Conservation (phyloP, 2,888 invertebrate species). For the Scotopteryx bipunctaria region DNA sequence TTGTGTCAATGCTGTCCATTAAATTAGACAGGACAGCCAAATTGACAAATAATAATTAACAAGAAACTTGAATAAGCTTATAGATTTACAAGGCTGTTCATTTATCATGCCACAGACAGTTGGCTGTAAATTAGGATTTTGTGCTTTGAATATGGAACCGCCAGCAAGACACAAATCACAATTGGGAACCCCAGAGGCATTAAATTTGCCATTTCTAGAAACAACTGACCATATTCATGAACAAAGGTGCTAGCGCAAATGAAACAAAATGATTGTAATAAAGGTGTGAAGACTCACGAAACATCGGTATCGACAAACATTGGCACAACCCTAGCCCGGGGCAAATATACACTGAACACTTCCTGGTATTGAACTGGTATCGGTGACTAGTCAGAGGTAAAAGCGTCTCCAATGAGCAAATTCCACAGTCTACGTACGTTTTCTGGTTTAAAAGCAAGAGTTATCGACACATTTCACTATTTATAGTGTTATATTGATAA, state of each 20-base stretch:
- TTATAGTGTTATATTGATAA: slow-evolving; percentile 3
- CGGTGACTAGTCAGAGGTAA: slow-evolving; percentile 23
- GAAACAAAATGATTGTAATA: slow-evolving; percentile 4
- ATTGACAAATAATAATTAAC: too few species aligned
- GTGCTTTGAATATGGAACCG: too few species aligned
- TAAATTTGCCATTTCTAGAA: neutral
- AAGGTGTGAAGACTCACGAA: slow-evolving; percentile 25
- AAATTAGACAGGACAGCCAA: too few species aligned
- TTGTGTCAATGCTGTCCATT: too few species aligned
- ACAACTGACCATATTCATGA: neutral
- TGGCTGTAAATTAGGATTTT: too few species aligned
- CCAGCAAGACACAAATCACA: too few species aligned
- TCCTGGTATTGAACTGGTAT: slow-evolving; percentile 40
- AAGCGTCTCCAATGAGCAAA: slow-evolving; percentile 26
- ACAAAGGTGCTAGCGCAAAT: neutral
- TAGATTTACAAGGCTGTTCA: too few species aligned
- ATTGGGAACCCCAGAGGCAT: too few species aligned
- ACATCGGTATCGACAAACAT: slow-evolving; percentile 13
- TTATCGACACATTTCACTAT: slow-evolving; percentile 7
- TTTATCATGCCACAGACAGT: too few species aligned
- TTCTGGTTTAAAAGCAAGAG: slow-evolving; percentile 25
- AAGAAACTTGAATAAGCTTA: too few species aligned
- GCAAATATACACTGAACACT: slow-evolving; percentile 31
- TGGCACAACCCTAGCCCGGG: slow-evolving; percentile 24
- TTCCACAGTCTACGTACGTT: slow-evolving; percentile 15